phyloP scores from a whole-genome alignment of 2,888 invertebrate genomes.

The Orchesella flavescens region DNA sequence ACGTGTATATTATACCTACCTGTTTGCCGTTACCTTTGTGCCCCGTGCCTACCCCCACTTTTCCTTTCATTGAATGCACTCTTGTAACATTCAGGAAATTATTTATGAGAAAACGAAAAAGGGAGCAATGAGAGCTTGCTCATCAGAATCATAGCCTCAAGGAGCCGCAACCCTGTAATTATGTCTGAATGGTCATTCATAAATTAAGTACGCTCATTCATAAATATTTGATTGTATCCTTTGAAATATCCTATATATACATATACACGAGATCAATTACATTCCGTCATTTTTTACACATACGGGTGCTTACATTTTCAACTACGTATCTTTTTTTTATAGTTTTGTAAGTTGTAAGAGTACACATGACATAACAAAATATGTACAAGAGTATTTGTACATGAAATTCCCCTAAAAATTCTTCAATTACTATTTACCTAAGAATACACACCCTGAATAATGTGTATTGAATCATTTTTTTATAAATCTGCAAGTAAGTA shows the following conservation, averaged over 20 bases:
- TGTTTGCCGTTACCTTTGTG: no score
- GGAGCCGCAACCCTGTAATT: slow-evolving; percentile 39
- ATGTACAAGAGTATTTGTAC: no score
- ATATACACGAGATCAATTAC: neutral
- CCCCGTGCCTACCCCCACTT: no score
- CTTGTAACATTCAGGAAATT: neutral
- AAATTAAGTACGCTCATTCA: slow-evolving; percentile 3
- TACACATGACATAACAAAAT: no score
- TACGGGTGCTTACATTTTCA: slow-evolving; percentile 22
- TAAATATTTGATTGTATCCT: neutral
- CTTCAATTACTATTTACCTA: no score
- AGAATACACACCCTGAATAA: no score
- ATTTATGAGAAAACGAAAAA: slow-evolving; percentile 3
- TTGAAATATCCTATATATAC: neutral
- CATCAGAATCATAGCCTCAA: slow-evolving; percentile 17
- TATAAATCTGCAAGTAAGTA: no score
- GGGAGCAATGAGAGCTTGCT: neutral
- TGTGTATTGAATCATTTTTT: no score
- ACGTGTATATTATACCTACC: no score
- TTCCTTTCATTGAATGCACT: no score
- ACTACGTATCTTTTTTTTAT: neutral
- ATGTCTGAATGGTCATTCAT: slow-evolving; percentile 23
- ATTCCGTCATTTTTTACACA: neutral
- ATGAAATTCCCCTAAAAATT: no score
- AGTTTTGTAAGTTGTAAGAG: no score